phyloP scores from a whole-genome alignment of 2,888 invertebrate genomes.

The Tipula vernalis region DNA sequence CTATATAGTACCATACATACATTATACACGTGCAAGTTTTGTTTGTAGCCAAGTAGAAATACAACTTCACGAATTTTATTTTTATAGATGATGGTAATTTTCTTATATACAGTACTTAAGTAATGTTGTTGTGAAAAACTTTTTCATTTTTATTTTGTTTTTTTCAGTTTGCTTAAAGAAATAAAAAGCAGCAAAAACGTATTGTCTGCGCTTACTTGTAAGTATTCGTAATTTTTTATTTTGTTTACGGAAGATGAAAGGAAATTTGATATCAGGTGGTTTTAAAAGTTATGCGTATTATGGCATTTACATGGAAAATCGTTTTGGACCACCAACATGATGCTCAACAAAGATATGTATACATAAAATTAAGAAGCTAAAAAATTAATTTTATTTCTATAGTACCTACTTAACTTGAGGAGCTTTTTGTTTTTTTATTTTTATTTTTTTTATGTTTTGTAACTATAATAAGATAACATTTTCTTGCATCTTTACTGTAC shows the following conservation, averaged over 20 bases:
- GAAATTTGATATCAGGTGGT: not conserved
- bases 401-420: not conserved
- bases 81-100: not conserved
- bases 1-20: not conserved
- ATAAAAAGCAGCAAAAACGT: not conserved
- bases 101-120: no score
- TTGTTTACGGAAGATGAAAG: not conserved
- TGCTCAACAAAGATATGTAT: not conserved
- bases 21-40: not conserved
- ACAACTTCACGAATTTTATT: not conserved
- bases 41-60: not conserved
- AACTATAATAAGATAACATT: not conserved
- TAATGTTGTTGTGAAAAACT: not conserved
- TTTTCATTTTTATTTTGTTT: not conserved
- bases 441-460: not conserved
- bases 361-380: not conserved
- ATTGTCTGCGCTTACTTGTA: not conserved
- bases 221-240: not conserved
- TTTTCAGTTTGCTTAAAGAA: not conserved
- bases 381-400: not conserved
- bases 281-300: not conserved
- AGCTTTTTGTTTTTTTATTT: not conserved
- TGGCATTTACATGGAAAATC: not conserved
- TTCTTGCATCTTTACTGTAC: not conserved
- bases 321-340: not conserved